These are phyloP conservation scores for Chunga burmeisteri DNA, from an alignment of 2,113 vertebrate species.

Conservation along the genomic window DNA sequence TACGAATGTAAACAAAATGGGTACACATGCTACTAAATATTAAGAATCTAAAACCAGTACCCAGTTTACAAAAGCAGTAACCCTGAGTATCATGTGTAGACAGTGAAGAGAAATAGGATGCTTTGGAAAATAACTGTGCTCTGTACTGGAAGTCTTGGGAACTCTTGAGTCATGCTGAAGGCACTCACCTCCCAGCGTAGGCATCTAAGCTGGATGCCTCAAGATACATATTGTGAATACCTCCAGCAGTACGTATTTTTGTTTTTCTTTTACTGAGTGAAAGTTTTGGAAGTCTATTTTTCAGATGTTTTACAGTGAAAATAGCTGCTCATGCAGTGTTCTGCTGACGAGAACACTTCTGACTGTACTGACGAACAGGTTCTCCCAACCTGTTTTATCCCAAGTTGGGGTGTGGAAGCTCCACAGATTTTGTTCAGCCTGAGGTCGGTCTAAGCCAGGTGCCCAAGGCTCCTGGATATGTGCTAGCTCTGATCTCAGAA, in stretches of 20 bases:
- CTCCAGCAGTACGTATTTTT: not conserved
- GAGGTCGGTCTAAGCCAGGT: not conserved
- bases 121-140: not conserved
- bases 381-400: not conserved
- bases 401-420: not conserved
- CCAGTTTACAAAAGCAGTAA: not conserved
- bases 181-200: not conserved
- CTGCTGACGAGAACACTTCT: not conserved
- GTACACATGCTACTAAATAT: not conserved
- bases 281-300: not conserved
- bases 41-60: not conserved
- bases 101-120: not conserved
- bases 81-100: not conserved
- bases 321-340: not conserved
- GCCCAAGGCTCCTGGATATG: not conserved
- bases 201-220: constrained; percentile 26
- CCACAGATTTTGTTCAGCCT: not conserved
- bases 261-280: not conserved
- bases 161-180: constrained; percentile 21
- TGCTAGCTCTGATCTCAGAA: not conserved
- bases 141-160: not conserved
- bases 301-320: not conserved
- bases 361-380: accelerated
- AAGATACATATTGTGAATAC: not conserved
- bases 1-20: not conserved